Percentiles rank a stretch among this genome's conserved stretches.
Conservation (phyloP, 1,140 invertebrate genomes). For the Cepaea nemoralis region DNA sequence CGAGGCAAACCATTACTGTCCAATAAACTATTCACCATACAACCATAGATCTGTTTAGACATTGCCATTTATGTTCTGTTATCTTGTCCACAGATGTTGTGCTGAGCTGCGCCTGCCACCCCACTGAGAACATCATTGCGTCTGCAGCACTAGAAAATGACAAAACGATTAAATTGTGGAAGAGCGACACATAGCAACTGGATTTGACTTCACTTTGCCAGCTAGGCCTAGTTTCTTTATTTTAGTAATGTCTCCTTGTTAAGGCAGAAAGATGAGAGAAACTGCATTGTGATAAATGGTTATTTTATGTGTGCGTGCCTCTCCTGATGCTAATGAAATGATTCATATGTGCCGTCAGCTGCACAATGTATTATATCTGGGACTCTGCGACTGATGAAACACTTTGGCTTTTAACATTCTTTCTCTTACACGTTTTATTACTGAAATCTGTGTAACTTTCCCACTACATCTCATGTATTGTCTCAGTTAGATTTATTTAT, state of each 20-base stretch:
- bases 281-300: background rate
- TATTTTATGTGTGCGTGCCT: background rate
- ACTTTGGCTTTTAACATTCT: too few relatives aligned
- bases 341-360: too few relatives aligned
- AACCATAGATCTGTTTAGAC: too few relatives aligned
- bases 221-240: background rate
- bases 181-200: constrained; percentile 86
- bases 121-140: constrained; percentile 98
- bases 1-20: too few relatives aligned
- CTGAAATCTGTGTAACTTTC: too few relatives aligned
- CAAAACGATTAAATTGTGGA: constrained; percentile 99
- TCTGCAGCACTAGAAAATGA: constrained; percentile 98
- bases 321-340: too few relatives aligned
- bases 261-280: background rate
- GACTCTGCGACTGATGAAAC: too few relatives aligned
- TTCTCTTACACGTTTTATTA: too few relatives aligned
- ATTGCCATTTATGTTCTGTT: constrained; percentile 16
- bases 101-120: constrained; percentile 97
- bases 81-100: constrained; percentile 85
- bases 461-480: too few relatives aligned
- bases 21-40: too few relatives aligned
- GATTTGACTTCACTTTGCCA: background rate
- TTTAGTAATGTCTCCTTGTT: background rate
- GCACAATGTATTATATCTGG: too few relatives aligned
- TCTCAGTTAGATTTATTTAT: too few relatives aligned